These are phyloP conservation scores for Ramazzottius varieornatus DNA, from an alignment of 2,888 invertebrate species.

Conservation along the genomic window DNA sequence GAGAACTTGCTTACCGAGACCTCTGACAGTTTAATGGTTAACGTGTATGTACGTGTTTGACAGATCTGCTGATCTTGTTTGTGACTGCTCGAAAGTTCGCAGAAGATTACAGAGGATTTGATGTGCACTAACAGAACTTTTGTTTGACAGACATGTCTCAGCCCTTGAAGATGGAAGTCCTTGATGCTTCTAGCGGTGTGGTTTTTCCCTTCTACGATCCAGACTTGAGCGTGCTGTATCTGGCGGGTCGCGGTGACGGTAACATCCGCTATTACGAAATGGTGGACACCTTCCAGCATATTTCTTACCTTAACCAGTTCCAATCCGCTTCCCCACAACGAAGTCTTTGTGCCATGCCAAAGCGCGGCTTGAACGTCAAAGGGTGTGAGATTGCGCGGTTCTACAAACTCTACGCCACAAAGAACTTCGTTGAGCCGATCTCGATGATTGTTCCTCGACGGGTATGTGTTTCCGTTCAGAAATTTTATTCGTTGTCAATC, in stretches of 20 bases:
- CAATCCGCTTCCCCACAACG: conserved; percentile 91
- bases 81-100: no score
- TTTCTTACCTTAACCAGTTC: conserved; percentile 86
- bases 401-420: conserved; percentile 54
- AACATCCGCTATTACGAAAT: conserved; percentile 83
- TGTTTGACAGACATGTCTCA: conserved; percentile 18
- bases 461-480: no score
- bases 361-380: conserved; percentile 75
- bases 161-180: conserved; percentile 17
- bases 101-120: no score
- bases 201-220: conserved; percentile 89
- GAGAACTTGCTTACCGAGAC: no score
- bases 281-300: conserved; percentile 70
- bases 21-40: no score
- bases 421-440: conserved; percentile 52
- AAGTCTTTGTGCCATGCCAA: conserved; percentile 71
- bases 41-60: no score
- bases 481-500: no score
- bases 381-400: conserved; percentile 82
- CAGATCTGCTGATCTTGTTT: no score
- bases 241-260: conserved; percentile 89
- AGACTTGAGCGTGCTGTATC: conserved; percentile 71
- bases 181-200: conserved; percentile 54
- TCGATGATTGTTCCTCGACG: conserved; percentile 97
- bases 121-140: no score